A percentile compares a stretch with the other conserved stretches of the same genome.
phyloP scores from a whole-genome alignment of 2,888 invertebrate genomes.

The Dorcus hopei region DNA sequence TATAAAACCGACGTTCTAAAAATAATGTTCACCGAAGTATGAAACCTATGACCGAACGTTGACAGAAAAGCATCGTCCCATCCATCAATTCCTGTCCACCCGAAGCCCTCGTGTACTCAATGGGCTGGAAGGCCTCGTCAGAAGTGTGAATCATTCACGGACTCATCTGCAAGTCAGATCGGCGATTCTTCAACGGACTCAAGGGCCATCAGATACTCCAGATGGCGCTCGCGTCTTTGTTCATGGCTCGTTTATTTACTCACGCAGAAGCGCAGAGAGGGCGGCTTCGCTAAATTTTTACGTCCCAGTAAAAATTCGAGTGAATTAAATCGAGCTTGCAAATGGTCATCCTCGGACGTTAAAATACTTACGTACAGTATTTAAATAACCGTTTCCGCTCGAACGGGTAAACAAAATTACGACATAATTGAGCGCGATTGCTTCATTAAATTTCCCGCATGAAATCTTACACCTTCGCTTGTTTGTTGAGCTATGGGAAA shows the following conservation, averaged over 20 bases:
- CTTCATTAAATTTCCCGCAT: too few species aligned
- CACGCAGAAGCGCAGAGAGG: constrained; percentile 10
- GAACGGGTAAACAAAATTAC: too few species aligned
- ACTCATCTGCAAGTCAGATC: constrained; percentile 46
- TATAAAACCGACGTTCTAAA: too few species aligned
- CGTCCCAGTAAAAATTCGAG: constrained; percentile 14
- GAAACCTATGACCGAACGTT: constrained; percentile 31
- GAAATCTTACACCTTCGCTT: too few species aligned
- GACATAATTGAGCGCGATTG: too few species aligned
- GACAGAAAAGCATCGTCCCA: constrained; percentile 29
- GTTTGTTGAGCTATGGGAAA: too few species aligned
- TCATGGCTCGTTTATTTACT: constrained; percentile 22
- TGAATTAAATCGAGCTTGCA: neutral
- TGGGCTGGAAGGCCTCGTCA: constrained; percentile 41
- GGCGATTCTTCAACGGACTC: constrained; percentile 31
- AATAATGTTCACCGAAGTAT: neutral
- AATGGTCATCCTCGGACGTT: too few species aligned
- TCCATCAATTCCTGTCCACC: constrained; percentile 35
- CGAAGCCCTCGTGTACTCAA: constrained; percentile 36
- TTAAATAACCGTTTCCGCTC: too few species aligned
- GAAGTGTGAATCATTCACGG: constrained; percentile 44
- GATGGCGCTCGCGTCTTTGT: constrained; percentile 27
- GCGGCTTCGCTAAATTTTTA: constrained; percentile 14
- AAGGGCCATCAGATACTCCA: constrained; percentile 33
- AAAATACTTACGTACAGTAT: too few species aligned